Evolutionary conservation across 2,113 vertebrate genomes (phyloP).

Genomic region (Brachyhypopomus gauderio): DNA sequence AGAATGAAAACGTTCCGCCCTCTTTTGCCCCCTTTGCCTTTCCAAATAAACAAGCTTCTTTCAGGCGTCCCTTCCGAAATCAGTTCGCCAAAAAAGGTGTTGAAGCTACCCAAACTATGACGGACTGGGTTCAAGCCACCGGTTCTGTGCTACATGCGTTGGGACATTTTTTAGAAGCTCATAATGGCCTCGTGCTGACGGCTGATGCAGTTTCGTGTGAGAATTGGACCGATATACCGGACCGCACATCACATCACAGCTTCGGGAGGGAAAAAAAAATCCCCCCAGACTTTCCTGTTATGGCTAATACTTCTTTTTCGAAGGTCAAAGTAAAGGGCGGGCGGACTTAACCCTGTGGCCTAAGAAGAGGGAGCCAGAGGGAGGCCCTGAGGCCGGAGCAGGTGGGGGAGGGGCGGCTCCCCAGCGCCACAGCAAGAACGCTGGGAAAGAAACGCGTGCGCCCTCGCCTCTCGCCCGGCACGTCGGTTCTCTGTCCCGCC

Average conservation of each 20-base stretch:
- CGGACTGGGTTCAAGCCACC: no score
- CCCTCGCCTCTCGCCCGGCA: constrained; percentile 40
- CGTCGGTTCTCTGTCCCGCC: no score
- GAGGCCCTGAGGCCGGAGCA: constrained; percentile 61
- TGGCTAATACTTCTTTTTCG: constrained; percentile 17
- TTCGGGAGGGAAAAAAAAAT: not conserved
- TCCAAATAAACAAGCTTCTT: no score
- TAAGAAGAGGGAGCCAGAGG: constrained; percentile 60
- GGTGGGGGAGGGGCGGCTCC: constrained; percentile 63
- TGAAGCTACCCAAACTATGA: no score
- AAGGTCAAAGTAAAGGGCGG: constrained; percentile 43
- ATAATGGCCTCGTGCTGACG: no score
- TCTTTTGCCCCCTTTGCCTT: not conserved
- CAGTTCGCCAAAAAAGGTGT: no score
- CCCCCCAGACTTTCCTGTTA: not conserved
- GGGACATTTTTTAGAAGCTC: no score
- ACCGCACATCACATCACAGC: no score
- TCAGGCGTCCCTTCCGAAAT: no score
- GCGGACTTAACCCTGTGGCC: constrained; percentile 60
- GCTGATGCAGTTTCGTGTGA: no score
- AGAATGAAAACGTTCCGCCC: not conserved
- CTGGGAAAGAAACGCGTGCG: constrained; percentile 52
- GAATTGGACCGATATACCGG: no score
- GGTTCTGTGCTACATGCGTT: no score
- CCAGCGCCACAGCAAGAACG: constrained; percentile 58